Evolutionary conservation across 2,888 invertebrate species (phyloP).

Genomic region (Polylopha cassiicola): DNA sequence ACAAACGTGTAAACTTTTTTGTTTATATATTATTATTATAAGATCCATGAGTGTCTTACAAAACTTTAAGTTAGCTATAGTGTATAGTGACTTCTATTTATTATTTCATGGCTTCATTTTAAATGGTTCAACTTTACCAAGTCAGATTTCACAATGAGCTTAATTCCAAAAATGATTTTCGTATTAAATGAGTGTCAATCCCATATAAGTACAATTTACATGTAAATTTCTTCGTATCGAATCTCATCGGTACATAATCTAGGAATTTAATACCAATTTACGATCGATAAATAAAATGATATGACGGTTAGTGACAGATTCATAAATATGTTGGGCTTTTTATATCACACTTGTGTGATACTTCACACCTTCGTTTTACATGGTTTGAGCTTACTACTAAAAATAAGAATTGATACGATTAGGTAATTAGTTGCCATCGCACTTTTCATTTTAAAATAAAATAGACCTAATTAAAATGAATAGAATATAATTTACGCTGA

Average conservation of each 20-base stretch:
- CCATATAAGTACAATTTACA: conserved; percentile 49
- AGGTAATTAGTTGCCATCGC: too few relatives aligned
- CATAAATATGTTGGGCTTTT: conserved; percentile 28
- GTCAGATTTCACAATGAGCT: conserved; percentile 22
- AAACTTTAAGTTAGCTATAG: too few relatives aligned
- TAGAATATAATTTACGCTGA: too few relatives aligned
- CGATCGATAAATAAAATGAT: conserved; percentile 46
- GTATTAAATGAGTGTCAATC: conserved; percentile 40
- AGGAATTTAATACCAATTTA: conserved; percentile 54
- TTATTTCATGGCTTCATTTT: conserved; percentile 8
- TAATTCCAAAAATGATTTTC: conserved; percentile 32
- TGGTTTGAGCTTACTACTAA: conserved; percentile 13
- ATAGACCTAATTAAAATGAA: too few relatives aligned
- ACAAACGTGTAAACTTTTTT: too few relatives aligned
- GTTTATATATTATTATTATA: too few relatives aligned
- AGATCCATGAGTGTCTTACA: too few relatives aligned
- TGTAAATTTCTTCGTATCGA: conserved; percentile 54
- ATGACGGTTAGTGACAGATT: conserved; percentile 42
- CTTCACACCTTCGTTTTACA: neutral
- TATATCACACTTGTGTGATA: neutral
- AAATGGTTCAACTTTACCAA: conserved; percentile 1
- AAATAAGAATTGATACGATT: neutral
- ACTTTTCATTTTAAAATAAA: too few relatives aligned
- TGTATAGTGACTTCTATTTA: too few relatives aligned
- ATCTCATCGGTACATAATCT: conserved; percentile 53